phyloP scores from a whole-genome alignment of 2,888 invertebrate genomes.

The Alcis repandata region DNA sequence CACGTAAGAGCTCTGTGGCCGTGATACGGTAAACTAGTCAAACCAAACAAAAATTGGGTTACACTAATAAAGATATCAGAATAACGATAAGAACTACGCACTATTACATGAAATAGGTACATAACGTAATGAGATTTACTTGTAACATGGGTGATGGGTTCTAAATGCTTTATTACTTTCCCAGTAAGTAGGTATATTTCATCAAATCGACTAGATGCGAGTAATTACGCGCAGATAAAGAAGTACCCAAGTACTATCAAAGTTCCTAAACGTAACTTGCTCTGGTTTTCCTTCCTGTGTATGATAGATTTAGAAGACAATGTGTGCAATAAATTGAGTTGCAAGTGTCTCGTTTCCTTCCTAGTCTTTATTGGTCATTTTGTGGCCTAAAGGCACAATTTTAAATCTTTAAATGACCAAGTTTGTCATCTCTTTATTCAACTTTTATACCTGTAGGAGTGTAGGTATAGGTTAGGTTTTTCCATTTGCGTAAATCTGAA shows the following conservation, averaged over 20 bases:
- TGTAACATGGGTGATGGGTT: slow-evolving; percentile 15
- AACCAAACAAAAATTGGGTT: slow-evolving; percentile 38
- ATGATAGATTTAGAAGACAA: too few relatives aligned
- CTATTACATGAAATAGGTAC: slow-evolving; percentile 3
- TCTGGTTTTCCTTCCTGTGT: not conserved
- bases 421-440: too few relatives aligned
- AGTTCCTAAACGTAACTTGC: not conserved
- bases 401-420: too few relatives aligned
- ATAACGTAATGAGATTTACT: slow-evolving; percentile 28
- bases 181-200: not conserved
- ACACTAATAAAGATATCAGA: slow-evolving; percentile 40
- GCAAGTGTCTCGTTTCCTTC: too few relatives aligned
- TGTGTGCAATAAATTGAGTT: too few relatives aligned
- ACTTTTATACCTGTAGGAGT: too few relatives aligned
- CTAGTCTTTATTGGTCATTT: too few relatives aligned
- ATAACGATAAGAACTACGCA: slow-evolving; percentile 17
- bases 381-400: too few relatives aligned
- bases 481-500: too few relatives aligned
- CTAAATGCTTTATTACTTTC: slow-evolving; percentile 13
- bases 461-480: too few relatives aligned
- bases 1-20: not conserved
- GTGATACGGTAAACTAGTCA: slow-evolving; percentile 11
- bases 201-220: not conserved
- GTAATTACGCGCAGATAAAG: not conserved
- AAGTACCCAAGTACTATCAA: not conserved